Evolutionary conservation across 2,797 vertebrate genomes (phyloP), one percentile per base, ranked within the genome.

Genomic region (Coluber constrictor): DNA sequence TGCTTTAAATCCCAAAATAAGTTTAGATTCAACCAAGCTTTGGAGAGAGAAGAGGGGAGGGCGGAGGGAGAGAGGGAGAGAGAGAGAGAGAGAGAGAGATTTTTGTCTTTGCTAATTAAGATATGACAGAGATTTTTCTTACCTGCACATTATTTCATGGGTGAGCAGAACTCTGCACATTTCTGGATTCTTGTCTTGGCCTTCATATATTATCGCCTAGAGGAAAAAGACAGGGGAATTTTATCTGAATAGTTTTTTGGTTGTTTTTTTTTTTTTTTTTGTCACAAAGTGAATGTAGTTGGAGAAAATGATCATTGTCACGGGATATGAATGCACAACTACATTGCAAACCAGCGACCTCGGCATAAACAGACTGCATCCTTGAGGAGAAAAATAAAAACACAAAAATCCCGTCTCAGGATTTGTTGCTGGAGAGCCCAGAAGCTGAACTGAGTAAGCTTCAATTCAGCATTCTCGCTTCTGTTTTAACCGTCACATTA

Each of bases 91-190:
- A 7, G 51, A 54, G 51, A 51, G 8, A 54, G 96, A 97, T 97
- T 98, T 98, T 97, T 98, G 97, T 97, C 95, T 96, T 98, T 97
- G 95, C 97, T 98, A 98, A 98, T 98, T 97, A 97, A 95, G 97
- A 97, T 96, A 97, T 94, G 96, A 96, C 90, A 25, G 92, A 83
- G 25, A 79, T 93, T 89, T 96, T 96, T 96, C 97, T 98, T 98
- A 98, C 99, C 99, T 99, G 98, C 99, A 99, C 99, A 99, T 99
- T 97, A 99, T 99, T 97, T 99, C 99, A 18, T 99, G 99, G 92
- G 99, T 99, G 97, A 99, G 98, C 95, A 99, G 97, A 94, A 99
- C 99, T 96, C 99, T 98, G 96, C 99, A 99, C 99, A 99, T 99
- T 98, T 99, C 99, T 61, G 99, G 99, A 96, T 99, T 99, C 98